Evolutionary conservation across 2,113 vertebrate species (phyloP).

Genomic region (Macheiramphus alcinus): DNA sequence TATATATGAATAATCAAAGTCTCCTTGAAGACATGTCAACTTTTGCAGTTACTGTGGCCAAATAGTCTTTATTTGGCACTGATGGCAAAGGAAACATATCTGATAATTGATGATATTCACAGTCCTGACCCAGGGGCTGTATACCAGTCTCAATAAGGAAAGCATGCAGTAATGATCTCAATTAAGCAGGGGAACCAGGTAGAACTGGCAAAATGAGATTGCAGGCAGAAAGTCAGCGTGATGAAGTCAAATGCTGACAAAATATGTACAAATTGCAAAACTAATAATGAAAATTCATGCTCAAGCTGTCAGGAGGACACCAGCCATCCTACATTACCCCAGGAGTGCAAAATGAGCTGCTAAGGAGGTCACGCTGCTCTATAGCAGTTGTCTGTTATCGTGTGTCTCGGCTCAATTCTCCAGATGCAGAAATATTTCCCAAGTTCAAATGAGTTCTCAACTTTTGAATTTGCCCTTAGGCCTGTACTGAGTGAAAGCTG

Average conservation of each 20-base stretch:
- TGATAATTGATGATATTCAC: constrained; percentile 43
- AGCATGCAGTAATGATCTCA: not conserved
- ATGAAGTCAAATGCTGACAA: constrained; percentile 33
- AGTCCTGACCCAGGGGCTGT: constrained; percentile 1
- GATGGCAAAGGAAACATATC: not conserved
- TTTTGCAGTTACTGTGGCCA: not conserved
- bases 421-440: not conserved
- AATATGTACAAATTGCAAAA: constrained; percentile 46
- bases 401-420: not conserved
- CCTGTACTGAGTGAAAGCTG: not conserved
- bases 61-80: not conserved
- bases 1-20: not conserved
- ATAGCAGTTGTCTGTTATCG: not conserved
- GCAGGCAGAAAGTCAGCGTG: not conserved
- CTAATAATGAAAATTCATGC: constrained; percentile 49
- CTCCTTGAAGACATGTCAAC: not conserved
- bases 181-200: not conserved
- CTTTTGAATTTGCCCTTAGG: not conserved
- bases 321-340: not conserved
- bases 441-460: not conserved
- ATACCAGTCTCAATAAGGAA: not conserved
- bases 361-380: not conserved
- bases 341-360: constrained; percentile 2
- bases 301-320: constrained; percentile 10
- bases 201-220: not conserved